These are phyloP conservation scores for Clistopyga incitator DNA, from an alignment of 2,888 invertebrate genomes.

Conservation along the genomic window DNA sequence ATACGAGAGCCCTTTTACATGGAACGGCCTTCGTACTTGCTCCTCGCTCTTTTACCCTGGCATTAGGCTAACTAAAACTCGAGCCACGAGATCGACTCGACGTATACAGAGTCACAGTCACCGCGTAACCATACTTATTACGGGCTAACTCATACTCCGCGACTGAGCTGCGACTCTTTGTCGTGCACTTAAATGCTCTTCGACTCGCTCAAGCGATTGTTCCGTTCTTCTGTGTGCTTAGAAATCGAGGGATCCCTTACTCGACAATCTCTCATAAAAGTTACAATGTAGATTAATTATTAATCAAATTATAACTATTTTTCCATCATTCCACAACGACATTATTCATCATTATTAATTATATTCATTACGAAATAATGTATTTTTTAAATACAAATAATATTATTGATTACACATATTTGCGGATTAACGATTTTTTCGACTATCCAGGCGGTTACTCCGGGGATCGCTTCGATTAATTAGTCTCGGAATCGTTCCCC, in stretches of 20 bases:
- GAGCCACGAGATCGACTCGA: constrained; percentile 10
- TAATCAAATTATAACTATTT: too few relatives aligned
- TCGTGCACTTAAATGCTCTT: background rate
- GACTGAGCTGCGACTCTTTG: background rate
- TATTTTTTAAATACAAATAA: background rate
- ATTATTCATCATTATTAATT: too few relatives aligned
- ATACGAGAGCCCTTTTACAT: background rate
- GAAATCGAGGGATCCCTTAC: background rate
- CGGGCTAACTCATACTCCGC: background rate
- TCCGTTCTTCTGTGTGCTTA: background rate
- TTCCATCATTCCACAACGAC: too few relatives aligned
- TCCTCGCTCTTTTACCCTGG: background rate
- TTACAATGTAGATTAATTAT: too few relatives aligned
- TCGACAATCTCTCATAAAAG: background rate
- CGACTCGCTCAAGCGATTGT: background rate
- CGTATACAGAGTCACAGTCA: constrained; percentile 10
- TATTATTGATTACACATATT: too few relatives aligned
- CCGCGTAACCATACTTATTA: constrained; percentile 26
- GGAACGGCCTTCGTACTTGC: constrained; percentile 7
- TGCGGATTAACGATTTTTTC: background rate
- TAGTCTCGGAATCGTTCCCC: background rate
- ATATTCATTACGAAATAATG: background rate
- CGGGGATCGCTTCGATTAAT: background rate
- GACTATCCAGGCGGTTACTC: background rate
- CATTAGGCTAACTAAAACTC: constrained; percentile 15